Evolutionary conservation across 1,140 invertebrate species (phyloP), one percentile per base, ranked within the genome.

Genomic region (Drosophila setifemur): DNA sequence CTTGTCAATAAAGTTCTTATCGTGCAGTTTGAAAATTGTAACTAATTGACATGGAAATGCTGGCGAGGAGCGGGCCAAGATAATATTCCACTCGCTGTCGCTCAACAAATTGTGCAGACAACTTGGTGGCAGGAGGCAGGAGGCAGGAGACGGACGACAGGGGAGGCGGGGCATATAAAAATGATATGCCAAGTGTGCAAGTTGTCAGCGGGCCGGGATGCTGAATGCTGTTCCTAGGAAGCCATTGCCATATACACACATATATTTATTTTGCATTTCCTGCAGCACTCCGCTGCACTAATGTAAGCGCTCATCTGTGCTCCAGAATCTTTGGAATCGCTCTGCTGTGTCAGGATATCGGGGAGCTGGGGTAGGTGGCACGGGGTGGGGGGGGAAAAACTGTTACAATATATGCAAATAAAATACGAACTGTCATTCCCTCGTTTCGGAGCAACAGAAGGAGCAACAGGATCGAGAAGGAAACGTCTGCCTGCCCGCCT

Each of bases 31-130:
- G 50, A 29, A 67, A 67, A 74, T 72, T 71, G 45, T 42, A 72
- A 79, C 81, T 85, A 86, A 85, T 85, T 85, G 79, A 85, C 74
- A 85, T 85, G 81, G 58, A 77, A 83, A 82, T 73, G 63, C 40
- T 39, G 53, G 26, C 42, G 31, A 37, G 14, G 14, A 14, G 31
- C 31, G 14, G 12, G 12, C 12, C 39, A 26, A 12, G 23, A 71
- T 42, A 45, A 47, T 55, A 40, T 31, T 31, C 49, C 21, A 18
- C 40, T 45, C 28, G 16, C 31, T 69, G 40, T 68, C 31, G 39
- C 39, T 43, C 58, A 64, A 25, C 58, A 64, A 64, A 37, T 63
- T 26, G 57, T 63, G 61, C 43, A 67, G 44, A 29, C 16, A 23
- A 12, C 25, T 39, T 19, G 5, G 39, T 37, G 18, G 29, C 29